These are phyloP conservation scores for Drosophila ochracea DNA, from an alignment of 2,888 invertebrate species.

Conservation along the genomic window DNA sequence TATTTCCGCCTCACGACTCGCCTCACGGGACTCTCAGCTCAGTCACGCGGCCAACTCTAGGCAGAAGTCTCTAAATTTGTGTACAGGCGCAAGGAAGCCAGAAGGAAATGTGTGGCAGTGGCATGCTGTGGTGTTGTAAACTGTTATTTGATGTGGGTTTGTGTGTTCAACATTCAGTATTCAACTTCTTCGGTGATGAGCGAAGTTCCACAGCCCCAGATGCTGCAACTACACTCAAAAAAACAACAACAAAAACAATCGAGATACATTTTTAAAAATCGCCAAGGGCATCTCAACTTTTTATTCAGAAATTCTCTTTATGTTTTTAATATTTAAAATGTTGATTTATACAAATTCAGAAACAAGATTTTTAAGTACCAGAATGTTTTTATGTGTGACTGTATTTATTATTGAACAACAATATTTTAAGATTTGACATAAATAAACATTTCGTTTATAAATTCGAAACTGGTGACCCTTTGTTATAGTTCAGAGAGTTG, in stretches of 20 bases:
- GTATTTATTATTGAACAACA: not conserved
- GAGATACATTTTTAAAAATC: not conserved
- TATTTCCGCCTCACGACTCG: not conserved
- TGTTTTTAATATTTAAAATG: not conserved
- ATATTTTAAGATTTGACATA: not conserved
- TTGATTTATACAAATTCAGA: not conserved
- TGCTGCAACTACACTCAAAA: constrained; percentile 21
- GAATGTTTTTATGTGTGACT: not conserved
- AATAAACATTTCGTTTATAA: not conserved
- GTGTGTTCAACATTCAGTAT: constrained; percentile 39
- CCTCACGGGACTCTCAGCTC: not conserved
- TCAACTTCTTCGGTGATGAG: constrained; percentile 18
- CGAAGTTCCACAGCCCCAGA: constrained; percentile 43
- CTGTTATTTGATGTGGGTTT: constrained; percentile 76
- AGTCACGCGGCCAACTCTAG: constrained; percentile 20
- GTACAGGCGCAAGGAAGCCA: constrained; percentile 22
- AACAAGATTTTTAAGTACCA: not conserved
- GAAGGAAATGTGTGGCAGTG: constrained; percentile 59
- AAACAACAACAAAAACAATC: not conserved
- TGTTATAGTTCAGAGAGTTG: not conserved
- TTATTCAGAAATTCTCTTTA: not conserved
- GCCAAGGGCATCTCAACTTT: too few species aligned
- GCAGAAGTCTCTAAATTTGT: constrained; percentile 34
- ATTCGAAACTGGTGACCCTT: not conserved
- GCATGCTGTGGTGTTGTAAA: constrained; percentile 64